Percentiles rank a stretch among this genome's conserved stretches.
These are phyloP conservation scores for Phacellophora camtschatica DNA, from an alignment of 30 jellyfish, hydroid and myxozoan genomes.

Conservation along the genomic window DNA sequence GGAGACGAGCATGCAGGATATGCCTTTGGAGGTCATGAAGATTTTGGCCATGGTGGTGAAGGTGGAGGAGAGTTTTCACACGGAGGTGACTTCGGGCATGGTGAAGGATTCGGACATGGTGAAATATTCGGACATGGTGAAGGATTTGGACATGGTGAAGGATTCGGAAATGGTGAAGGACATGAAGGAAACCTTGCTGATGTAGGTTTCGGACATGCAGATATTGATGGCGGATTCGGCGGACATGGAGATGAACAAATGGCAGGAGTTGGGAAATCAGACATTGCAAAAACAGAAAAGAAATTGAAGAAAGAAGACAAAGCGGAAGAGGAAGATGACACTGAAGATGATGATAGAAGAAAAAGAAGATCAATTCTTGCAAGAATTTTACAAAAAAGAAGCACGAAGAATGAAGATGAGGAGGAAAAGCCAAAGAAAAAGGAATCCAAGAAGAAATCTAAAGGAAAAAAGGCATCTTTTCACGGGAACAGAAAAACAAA, in stretches of 20 bases:
- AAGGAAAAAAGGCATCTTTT: conserved; percentile 43
- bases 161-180: not conserved
- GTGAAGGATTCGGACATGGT: not conserved
- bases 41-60: conserved; percentile 5
- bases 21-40: conserved; percentile 11
- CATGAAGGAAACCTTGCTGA: conserved; percentile 13
- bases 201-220: conserved; percentile 1
- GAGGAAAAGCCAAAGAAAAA: conserved; percentile 4
- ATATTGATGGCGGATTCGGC: conserved; percentile 4
- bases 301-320: not conserved
- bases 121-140: conserved; percentile 10
- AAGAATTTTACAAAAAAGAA: conserved; percentile 50
- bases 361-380: conserved; percentile 44
- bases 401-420: conserved; percentile 10
- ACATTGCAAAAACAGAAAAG: conserved; percentile 1
- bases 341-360: not conserved
- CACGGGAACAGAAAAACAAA: conserved; percentile 23
- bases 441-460: conserved; percentile 31
- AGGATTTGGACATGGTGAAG: conserved; percentile 20
- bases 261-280: conserved; percentile 49
- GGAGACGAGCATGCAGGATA: conserved; percentile 5
- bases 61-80: not conserved
- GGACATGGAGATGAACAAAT: conserved; percentile 41
- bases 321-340: not conserved
- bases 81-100: conserved; percentile 31